phyloP scores from a whole-genome alignment of 1,140 invertebrate species.

The Sitobion miscanthi region DNA sequence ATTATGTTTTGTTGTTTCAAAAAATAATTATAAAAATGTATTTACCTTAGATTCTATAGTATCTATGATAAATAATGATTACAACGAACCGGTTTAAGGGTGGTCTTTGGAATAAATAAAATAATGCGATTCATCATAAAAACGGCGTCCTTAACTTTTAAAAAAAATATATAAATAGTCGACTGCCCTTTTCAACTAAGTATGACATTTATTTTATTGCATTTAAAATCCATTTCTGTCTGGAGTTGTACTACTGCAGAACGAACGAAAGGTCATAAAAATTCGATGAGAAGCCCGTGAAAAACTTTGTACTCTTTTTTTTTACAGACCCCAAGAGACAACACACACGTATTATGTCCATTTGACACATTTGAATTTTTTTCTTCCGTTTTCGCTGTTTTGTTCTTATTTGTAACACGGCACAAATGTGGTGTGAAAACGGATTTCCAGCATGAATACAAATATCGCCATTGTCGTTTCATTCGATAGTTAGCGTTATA shows the following conservation, averaged over 20 bases:
- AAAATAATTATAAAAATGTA: not conserved
- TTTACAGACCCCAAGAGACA: conserved; percentile 26
- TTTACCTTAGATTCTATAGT: not conserved
- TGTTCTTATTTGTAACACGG: not conserved
- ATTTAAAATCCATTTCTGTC: conserved; percentile 39
- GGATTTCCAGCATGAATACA: conserved; percentile 30
- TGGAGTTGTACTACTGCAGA: not conserved
- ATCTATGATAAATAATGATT: not conserved
- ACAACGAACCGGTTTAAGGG: not conserved
- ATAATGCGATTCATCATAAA: not conserved
- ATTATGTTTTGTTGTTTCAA: not conserved
- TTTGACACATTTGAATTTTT: conserved; percentile 38
- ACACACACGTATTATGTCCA: conserved; percentile 29
- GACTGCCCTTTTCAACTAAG: conserved; percentile 34
- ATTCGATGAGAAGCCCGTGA: conserved; percentile 15
- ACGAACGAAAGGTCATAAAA: conserved; percentile 52
- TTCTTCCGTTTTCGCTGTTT: not conserved
- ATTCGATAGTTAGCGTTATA: conserved; percentile 32
- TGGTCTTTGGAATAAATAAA: not conserved
- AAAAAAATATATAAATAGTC: conserved; percentile 23
- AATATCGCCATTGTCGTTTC: not conserved
- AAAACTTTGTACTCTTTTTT: conserved; percentile 5
- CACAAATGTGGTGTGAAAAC: conserved; percentile 4
- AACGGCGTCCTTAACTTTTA: not conserved
- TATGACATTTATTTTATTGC: conserved; percentile 52